These are phyloP conservation scores for Sylvilagus bachmani DNA, from an alignment of 2,113 vertebrate genomes.

Conservation along the genomic window DNA sequence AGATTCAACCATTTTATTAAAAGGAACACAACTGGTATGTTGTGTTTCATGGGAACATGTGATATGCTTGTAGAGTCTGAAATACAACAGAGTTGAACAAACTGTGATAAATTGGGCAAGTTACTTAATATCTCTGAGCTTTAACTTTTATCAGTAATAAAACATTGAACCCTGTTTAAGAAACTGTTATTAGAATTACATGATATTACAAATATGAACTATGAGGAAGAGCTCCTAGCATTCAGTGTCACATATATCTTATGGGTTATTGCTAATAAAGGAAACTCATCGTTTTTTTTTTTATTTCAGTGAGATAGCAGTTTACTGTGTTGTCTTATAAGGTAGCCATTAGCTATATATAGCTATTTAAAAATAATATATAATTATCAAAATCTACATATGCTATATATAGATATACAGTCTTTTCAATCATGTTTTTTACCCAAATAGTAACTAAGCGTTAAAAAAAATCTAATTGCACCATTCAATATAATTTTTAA, in stretches of 20 bases:
- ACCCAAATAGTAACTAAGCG: background rate
- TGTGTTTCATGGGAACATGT: too few species aligned
- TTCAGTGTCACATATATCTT: background rate
- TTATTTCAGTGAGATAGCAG: background rate
- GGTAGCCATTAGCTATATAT: background rate
- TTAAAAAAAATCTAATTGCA: background rate
- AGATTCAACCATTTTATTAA: background rate
- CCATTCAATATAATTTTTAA: background rate
- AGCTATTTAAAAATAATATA: background rate
- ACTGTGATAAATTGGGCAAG: background rate
- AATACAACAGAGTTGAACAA: background rate
- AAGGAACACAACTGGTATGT: background rate
- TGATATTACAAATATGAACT: background rate
- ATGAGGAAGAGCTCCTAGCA: background rate
- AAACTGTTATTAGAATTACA: background rate
- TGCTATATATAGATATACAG: background rate
- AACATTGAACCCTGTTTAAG: background rate
- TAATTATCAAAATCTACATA: background rate
- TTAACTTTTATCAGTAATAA: background rate
- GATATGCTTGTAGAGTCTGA: background rate
- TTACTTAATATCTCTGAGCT: background rate
- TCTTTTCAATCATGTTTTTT: background rate
- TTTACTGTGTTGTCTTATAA: background rate
- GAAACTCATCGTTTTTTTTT: background rate
- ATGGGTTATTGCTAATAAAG: background rate